These are phyloP conservation scores for Enteromius radiatus DNA, from an alignment of 2,797 vertebrate species.

Conservation along the genomic window DNA sequence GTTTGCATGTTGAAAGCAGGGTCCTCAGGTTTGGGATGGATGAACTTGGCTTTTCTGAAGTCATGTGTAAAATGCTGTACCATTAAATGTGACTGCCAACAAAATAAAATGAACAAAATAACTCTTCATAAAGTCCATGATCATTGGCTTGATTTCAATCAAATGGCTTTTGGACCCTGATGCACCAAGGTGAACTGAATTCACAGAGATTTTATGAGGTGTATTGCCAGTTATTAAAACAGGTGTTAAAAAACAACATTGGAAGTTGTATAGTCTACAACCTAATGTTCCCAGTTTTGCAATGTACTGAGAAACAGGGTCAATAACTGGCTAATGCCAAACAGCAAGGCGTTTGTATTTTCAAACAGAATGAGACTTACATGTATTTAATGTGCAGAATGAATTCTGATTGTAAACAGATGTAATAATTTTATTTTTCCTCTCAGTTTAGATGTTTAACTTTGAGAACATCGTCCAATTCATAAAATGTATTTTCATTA, in stretches of 20 bases:
- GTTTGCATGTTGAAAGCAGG: conserved; percentile 20
- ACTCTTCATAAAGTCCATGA: conserved; percentile 7
- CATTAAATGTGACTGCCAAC: conserved; percentile 35
- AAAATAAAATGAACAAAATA: conserved; percentile 20
- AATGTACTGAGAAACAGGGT: background rate
- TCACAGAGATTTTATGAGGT: no score
- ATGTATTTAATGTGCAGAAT: conserved; percentile 16
- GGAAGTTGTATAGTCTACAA: background rate
- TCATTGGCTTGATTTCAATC: conserved; percentile 50
- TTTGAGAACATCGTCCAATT: background rate
- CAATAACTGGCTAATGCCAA: conserved; percentile 3
- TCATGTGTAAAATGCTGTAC: conserved; percentile 30
- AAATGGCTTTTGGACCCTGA: background rate
- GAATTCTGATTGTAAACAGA: background rate
- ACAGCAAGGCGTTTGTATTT: conserved; percentile 16
- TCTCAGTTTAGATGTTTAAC: background rate
- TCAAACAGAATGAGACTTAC: conserved; percentile 29
- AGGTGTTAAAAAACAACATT: background rate
- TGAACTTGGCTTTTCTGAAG: conserved; percentile 22
- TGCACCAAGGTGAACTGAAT: background rate
- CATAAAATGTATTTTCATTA: background rate
- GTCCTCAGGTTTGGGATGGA: conserved; percentile 30
- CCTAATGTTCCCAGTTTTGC: background rate
- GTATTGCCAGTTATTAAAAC: background rate
- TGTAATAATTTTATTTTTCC: background rate